Base-by-base conservation (phyloP, 2,113 vertebrate genomes). In the Peromyscus leucopus region DNA sequence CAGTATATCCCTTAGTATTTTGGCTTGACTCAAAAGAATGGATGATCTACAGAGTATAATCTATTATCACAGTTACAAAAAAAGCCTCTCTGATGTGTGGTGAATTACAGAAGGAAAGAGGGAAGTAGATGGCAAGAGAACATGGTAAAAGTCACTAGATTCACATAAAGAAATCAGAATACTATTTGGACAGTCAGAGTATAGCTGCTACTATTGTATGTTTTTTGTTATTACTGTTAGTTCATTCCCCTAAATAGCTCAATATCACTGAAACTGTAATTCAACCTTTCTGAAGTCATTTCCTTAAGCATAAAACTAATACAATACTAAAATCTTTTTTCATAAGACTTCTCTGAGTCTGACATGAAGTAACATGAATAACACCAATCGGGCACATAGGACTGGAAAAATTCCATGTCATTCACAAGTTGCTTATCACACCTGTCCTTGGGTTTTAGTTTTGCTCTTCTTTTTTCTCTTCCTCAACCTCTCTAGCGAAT, bases 401-500 rank as follows among this genome's bases (percentile, higher is more conserved):
- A 8, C 78, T 79, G 28, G 31, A 31, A 59, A 67, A 94, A 79
- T 26, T 90, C 46, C 11, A 36, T 11, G 24, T 36, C 65, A 74
- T 85, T 94, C 24, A 4, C 21, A 89, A 61, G 55, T n/a, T 67
- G 15, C 57, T 92, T 46, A 33, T 26, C n/a, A 28, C 11, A 71
- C 22, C 21, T 71, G 15, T 74, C 86, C 12, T 75, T 33, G 89
- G 55, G 55, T 84, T 95, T 94, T 57, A 33, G 83, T 94, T 71
- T 65, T 87, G 13, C 9, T 46, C 90, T 87, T 93, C 31, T 51
- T 79, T 79, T 26, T 95, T 24, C 63, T 91, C 33, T 93, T 28
- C 12, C 5, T 91, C 67, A 55, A 83, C 15, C 15, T 74, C 12
- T 96, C 31, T 67, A 75, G 42, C 31, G 97, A 97, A 97, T 93